Evolutionary conservation across 2,888 invertebrate species (phyloP).

Genomic region (Geophilus truncorum): DNA sequence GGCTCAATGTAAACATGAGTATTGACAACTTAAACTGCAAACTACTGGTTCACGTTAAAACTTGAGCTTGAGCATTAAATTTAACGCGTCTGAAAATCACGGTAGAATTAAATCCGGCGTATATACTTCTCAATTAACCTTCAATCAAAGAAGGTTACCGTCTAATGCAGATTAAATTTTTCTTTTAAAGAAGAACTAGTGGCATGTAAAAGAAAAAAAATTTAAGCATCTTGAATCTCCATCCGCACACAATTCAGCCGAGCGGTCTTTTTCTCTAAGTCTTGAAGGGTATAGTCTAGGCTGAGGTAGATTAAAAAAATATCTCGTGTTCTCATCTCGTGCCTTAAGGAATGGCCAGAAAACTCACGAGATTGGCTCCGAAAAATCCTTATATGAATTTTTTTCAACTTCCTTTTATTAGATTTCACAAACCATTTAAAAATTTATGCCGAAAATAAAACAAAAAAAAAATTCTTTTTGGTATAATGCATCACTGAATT

Average conservation of each 20-base stretch:
- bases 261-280: not conserved
- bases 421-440: not conserved
- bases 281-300: slow-evolving; percentile 1
- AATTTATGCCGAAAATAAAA: not conserved
- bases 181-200: not conserved
- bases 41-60: not conserved
- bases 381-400: not conserved
- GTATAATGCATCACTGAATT: too few relatives aligned
- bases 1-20: slow-evolving; percentile 27
- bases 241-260: not conserved
- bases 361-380: not conserved
- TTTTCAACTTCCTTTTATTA: not conserved
- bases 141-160: not conserved
- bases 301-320: slow-evolving; percentile 10
- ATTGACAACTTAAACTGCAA: slow-evolving; percentile 12
- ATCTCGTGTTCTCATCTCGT: not conserved
- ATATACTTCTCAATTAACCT: not conserved
- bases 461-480: too few relatives aligned
- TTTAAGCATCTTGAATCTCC: not conserved
- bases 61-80: not conserved
- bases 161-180: slow-evolving; percentile 10
- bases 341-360: not conserved
- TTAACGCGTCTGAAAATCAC: not conserved
- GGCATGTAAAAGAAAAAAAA: not conserved
- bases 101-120: not conserved